Conservation (phyloP, 2,888 invertebrate species). For the Pristionchus arcanus region DNA sequence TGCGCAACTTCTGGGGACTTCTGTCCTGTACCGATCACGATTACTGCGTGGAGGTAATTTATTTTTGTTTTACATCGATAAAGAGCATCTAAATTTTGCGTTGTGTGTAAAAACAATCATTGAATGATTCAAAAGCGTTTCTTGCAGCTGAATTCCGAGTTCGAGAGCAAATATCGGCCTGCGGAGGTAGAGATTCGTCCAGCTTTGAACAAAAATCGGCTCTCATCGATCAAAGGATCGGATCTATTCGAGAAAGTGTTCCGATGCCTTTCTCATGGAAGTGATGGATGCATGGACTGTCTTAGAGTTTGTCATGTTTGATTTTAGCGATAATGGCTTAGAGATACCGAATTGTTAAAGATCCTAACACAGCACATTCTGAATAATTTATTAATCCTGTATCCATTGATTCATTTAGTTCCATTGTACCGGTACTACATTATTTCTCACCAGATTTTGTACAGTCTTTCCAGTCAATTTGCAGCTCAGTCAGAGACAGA, state of each 20-base stretch:
- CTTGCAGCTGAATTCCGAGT: constrained; percentile 12
- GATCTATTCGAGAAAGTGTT: constrained; percentile 10
- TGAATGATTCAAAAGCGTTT: no score
- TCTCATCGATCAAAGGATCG: background rate
- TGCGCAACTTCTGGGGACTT: constrained; percentile 36
- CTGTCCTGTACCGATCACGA: constrained; percentile 22
- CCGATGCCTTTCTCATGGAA: background rate
- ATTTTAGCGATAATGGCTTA: background rate
- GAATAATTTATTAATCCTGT: background rate
- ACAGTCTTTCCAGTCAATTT: background rate
- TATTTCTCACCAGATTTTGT: constrained; percentile 7
- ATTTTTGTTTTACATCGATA: no score
- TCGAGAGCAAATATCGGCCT: background rate
- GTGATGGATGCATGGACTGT: background rate
- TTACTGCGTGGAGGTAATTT: background rate
- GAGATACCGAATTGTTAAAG: background rate
- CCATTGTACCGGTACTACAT: background rate
- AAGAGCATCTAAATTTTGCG: no score
- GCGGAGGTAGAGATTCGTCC: background rate
- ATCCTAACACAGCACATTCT: background rate
- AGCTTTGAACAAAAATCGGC: background rate
- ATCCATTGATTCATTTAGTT: background rate
- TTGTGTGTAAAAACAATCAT: no score
- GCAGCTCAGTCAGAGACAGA: background rate
- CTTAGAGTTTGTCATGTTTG: background rate